phyloP scores from a whole-genome alignment of 2,888 invertebrate genomes.

The Yponomeuta cagnagella region DNA sequence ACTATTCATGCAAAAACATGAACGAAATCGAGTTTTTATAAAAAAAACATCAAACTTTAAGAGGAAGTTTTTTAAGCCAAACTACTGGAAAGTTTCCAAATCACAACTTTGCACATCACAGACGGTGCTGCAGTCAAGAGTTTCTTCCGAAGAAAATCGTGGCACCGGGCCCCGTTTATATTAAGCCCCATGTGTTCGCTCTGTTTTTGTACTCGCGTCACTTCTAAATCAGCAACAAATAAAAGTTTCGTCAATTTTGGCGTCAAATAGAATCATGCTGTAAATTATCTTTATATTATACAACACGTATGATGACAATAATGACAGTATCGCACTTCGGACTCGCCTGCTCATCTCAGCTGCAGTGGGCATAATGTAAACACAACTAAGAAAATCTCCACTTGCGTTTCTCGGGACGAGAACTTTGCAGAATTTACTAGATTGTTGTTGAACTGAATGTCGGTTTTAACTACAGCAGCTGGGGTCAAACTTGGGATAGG shows the following conservation, averaged over 20 bases:
- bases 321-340: no score
- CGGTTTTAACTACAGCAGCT: not conserved
- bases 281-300: no score
- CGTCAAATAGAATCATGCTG: no score
- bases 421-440: constrained; percentile 1
- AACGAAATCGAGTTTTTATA: no score
- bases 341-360: not conserved
- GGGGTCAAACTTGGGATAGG: not conserved
- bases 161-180: not conserved
- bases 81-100: not conserved
- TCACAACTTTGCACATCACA: not conserved
- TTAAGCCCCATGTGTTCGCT: not conserved
- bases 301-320: no score
- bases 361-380: not conserved
- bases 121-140: not conserved
- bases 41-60: no score
- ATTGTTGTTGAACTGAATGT: constrained; percentile 1
- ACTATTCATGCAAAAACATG: no score
- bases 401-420: not conserved
- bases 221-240: no score
- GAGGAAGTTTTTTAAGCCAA: not conserved
- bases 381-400: not conserved
- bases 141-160: not conserved
- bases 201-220: no score
- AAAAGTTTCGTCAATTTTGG: no score